Evolutionary conservation across 2,888 invertebrate species (phyloP).

Genomic region (Epiblema foenella): DNA sequence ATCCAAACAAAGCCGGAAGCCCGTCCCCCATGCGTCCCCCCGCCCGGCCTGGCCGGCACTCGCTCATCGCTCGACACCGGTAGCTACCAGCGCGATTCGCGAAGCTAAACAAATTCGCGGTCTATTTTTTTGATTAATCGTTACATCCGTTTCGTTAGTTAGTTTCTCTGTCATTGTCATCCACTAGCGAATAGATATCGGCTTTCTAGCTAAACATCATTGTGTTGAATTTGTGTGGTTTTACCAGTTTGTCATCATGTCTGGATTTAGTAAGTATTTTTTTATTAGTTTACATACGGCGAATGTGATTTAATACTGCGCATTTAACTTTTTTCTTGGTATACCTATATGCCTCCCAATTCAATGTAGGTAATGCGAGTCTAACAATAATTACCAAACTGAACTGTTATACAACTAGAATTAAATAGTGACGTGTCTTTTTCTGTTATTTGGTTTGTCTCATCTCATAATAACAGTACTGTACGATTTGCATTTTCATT

Average conservation of each 20-base stretch:
- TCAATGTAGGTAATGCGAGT: not conserved
- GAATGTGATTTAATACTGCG: not conserved
- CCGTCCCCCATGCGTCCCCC: not conserved
- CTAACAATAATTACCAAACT: not conserved
- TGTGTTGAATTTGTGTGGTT: not conserved
- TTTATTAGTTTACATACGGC: not conserved
- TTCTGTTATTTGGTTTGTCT: not conserved
- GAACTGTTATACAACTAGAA: not conserved
- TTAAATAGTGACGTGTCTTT: not conserved
- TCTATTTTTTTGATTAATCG: not conserved
- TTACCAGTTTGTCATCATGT: conserved; percentile 3
- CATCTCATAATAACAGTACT: no score
- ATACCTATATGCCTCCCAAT: not conserved
- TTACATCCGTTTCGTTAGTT: not conserved
- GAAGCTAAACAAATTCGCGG: not conserved
- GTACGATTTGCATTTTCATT: conserved; percentile 6
- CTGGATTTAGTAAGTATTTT: conserved; percentile 28
- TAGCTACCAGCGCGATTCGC: not conserved
- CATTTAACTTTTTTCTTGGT: not conserved
- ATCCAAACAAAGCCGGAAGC: not conserved
- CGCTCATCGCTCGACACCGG: no score
- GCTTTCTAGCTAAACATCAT: not conserved
- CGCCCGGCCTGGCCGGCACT: no score
- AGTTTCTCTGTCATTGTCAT: not conserved
- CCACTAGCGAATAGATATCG: not conserved